phyloP scores from a whole-genome alignment of 2,113 vertebrate genomes.

The Cettia cetti region DNA sequence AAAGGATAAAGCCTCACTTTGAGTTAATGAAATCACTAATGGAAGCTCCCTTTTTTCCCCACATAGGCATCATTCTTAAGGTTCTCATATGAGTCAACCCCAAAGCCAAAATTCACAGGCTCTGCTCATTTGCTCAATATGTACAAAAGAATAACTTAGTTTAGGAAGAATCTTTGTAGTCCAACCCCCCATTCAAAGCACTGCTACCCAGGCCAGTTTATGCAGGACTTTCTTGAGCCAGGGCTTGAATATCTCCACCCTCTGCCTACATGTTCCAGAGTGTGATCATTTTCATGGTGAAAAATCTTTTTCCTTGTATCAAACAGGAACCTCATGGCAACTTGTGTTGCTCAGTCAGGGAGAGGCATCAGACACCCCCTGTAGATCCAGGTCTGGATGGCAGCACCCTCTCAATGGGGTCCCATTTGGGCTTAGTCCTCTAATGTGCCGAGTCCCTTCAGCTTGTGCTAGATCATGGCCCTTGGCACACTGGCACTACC shows the following conservation, averaged over 20 bases:
- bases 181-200: not conserved
- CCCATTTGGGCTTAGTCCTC: not conserved
- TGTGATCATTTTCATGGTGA: not conserved
- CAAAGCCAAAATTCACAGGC: not conserved
- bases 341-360: not conserved
- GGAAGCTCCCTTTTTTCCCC: not conserved
- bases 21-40: not conserved
- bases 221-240: not conserved
- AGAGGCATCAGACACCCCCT: not conserved
- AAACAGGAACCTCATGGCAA: not conserved
- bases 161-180: not conserved
- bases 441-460: not conserved
- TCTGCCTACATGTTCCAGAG: not conserved
- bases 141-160: not conserved
- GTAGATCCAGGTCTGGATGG: not conserved
- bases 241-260: not conserved
- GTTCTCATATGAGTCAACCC: not conserved
- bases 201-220: not conserved
- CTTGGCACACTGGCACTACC: not conserved
- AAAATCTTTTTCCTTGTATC: not conserved
- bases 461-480: not conserved
- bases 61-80: not conserved
- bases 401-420: not conserved
- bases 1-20: conserved; percentile 5
- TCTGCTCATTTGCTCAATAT: not conserved